Evolutionary conservation across 1,140 invertebrate genomes (phyloP).

Genomic region (Goniozus legneri): DNA sequence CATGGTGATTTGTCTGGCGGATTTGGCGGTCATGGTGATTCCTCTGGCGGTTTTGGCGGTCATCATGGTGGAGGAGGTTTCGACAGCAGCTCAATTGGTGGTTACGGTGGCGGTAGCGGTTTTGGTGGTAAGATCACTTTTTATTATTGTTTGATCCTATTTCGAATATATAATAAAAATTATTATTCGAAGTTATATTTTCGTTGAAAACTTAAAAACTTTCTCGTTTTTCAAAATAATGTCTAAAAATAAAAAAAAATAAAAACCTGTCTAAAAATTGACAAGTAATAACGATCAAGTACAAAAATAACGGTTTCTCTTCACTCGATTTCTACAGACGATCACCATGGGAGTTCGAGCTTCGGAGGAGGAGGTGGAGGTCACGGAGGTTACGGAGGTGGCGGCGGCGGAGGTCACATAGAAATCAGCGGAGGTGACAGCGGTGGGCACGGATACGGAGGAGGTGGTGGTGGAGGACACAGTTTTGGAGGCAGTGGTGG

Average conservation of each 20-base stretch:
- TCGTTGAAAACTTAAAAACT: too few species aligned
- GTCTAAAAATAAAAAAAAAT: too few species aligned
- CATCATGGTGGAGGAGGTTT: constrained; percentile 15
- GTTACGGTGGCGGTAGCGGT: constrained; percentile 13
- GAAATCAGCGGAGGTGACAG: constrained; percentile 13
- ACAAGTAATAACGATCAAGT: too few species aligned
- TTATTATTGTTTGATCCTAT: too few species aligned
- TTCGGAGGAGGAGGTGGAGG: constrained; percentile 15
- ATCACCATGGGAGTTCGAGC: constrained; percentile 9
- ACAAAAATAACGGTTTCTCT: too few species aligned
- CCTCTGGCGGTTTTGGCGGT: constrained; percentile 17
- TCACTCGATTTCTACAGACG: too few species aligned
- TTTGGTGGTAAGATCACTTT: too few species aligned
- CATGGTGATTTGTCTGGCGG: constrained; percentile 15
- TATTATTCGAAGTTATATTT: too few species aligned
- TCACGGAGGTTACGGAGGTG: constrained; percentile 14
- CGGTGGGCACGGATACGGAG: constrained; percentile 11
- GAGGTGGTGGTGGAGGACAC: constrained; percentile 6
- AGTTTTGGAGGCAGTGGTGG: constrained; percentile 14
- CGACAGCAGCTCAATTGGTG: constrained; percentile 6
- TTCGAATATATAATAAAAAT: too few species aligned
- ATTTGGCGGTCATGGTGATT: constrained; percentile 18
- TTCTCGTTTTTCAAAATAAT: too few species aligned
- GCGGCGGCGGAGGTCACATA: constrained; percentile 11
- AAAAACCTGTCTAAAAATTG: too few species aligned